Conservation (phyloP, 1,140 invertebrate genomes). For the Delia radicum region DNA sequence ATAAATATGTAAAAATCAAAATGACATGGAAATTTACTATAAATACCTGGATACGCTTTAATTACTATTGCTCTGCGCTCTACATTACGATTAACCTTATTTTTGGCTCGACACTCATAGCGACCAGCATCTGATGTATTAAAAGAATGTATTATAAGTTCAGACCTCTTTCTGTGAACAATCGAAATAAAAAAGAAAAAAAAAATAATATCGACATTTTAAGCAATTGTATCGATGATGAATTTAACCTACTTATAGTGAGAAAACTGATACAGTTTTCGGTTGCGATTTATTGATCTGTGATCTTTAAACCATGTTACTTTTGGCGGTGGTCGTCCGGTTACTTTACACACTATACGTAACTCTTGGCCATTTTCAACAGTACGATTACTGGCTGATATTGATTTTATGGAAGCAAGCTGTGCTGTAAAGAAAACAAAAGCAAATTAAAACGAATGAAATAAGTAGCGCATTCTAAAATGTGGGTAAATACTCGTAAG, state of each 20-base stretch:
- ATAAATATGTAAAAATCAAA: not conserved
- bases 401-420: conserved; percentile 50
- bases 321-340: conserved; percentile 68
- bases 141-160: conserved; percentile 72
- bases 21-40: not conserved
- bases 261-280: conserved; percentile 51
- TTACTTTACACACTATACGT: conserved; percentile 68
- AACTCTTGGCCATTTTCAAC: conserved; percentile 60
- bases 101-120: conserved; percentile 72
- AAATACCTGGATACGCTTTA: conserved; percentile 46
- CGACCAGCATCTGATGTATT: conserved; percentile 68
- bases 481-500: not conserved
- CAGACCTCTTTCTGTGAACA: conserved; percentile 70
- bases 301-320: conserved; percentile 75
- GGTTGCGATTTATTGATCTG: conserved; percentile 58
- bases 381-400: conserved; percentile 44
- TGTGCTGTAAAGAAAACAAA: conserved; percentile 50
- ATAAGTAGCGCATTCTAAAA: not conserved
- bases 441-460: no score
- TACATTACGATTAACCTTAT: conserved; percentile 48
- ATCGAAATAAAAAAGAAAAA: not conserved
- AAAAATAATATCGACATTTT: not conserved
- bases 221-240: conserved; percentile 14
- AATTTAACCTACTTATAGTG: conserved; percentile 49
- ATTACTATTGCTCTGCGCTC: conserved; percentile 48